Conservation (phyloP, 1,140 invertebrate genomes). For the Oncopodura yosiiana region DNA sequence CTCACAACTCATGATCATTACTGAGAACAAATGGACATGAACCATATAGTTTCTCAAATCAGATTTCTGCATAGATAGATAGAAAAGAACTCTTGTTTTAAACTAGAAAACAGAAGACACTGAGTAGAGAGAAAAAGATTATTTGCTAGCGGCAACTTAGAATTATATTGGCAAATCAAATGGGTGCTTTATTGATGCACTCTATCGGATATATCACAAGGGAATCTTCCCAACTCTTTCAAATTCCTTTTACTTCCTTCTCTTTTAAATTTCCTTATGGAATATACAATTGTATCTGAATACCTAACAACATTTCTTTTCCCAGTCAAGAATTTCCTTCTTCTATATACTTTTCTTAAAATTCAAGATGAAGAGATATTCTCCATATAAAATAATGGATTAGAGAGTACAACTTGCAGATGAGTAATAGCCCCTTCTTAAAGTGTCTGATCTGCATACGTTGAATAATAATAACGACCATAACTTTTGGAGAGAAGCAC, state of each 20-base stretch:
- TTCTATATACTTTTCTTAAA: no score
- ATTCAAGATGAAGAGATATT: no score
- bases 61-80: not conserved
- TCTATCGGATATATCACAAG: no score
- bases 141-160: slow-evolving; percentile 15
- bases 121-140: not conserved
- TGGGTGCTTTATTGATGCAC: slow-evolving; percentile 25
- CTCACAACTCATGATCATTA: slow-evolving; percentile 16
- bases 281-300: no score
- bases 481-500: slow-evolving; percentile 21
- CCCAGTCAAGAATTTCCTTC: no score
- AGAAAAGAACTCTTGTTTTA: not conserved
- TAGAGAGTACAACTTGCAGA: no score
- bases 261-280: no score
- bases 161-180: slow-evolving; percentile 30
- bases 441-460: slow-evolving; percentile 23
- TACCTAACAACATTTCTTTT: no score
- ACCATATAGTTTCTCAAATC: not conserved
- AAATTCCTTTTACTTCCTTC: no score
- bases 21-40: not conserved
- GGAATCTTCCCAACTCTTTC: no score
- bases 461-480: slow-evolving; percentile 17
- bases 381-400: no score
- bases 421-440: no score
- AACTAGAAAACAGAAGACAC: not conserved